Evolutionary conservation across 2,888 invertebrate genomes (phyloP).

Genomic region (Dexiosoma caninum): DNA sequence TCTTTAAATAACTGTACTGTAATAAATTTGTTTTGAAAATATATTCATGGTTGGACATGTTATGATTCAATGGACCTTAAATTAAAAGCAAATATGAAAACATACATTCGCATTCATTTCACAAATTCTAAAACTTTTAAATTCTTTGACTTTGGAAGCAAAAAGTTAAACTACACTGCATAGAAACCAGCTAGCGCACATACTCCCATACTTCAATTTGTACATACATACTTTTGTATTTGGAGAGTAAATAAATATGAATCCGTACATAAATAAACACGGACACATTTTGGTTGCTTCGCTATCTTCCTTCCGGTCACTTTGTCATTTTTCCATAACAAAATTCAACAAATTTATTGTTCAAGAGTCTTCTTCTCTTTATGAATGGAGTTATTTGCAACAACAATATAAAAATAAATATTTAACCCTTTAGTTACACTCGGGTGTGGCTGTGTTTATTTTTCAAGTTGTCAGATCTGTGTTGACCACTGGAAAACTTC

Average conservation of each 20-base stretch:
- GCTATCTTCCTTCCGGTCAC: conserved; percentile 75
- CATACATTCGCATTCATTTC: background rate
- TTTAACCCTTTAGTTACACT: no score
- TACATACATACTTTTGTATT: background rate
- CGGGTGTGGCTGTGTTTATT: no score
- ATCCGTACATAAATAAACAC: background rate
- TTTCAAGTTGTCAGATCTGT: no score
- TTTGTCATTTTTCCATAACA: conserved; percentile 74
- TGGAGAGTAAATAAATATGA: background rate
- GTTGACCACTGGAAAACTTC: no score
- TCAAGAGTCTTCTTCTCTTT: conserved; percentile 11
- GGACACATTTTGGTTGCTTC: conserved; percentile 6
- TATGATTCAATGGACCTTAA: background rate
- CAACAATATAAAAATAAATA: background rate
- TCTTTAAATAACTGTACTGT: background rate
- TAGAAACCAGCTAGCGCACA: background rate
- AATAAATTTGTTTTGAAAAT: conserved; percentile 25
- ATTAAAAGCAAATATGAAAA: background rate
- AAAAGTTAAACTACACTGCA: conserved; percentile 20
- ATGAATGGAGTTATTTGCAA: background rate
- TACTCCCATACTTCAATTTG: no score
- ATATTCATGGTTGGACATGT: conserved; percentile 12
- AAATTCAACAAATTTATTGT: conserved; percentile 67
- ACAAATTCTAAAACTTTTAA: background rate
- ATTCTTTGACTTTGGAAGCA: background rate